Conservation (phyloP, 2,797 vertebrate species). For the Thaleichthys pacificus region DNA sequence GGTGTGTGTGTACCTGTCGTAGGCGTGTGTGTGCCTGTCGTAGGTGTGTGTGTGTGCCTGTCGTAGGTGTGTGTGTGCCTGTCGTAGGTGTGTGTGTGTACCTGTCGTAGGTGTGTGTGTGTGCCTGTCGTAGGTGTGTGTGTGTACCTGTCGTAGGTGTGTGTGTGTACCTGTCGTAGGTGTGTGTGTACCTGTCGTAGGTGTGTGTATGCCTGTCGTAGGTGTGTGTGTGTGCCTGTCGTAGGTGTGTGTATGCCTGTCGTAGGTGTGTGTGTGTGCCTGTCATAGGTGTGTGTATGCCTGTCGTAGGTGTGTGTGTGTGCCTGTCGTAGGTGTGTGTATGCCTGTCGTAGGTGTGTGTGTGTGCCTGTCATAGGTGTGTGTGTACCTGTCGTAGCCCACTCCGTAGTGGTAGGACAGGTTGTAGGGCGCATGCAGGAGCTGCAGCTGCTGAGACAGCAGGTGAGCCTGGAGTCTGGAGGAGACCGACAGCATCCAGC, state of each 20-base stretch:
- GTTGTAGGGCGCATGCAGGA: constrained; percentile 68
- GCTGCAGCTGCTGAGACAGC: constrained; percentile 72
- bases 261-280: constrained; percentile 48
- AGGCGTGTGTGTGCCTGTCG: constrained; percentile 59
- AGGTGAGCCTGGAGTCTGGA: constrained; percentile 74
- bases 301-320: too few species aligned
- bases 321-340: background rate
- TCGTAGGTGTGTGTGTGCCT: constrained; percentile 59
- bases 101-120: background rate
- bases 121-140: constrained; percentile 72
- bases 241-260: constrained; percentile 71
- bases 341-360: constrained; percentile 72
- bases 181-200: background rate
- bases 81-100: background rate
- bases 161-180: constrained; percentile 65
- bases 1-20: constrained; percentile 70
- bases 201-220: background rate
- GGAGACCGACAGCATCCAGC: constrained; percentile 80
- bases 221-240: constrained; percentile 64
- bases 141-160: constrained; percentile 64
- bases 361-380: background rate
- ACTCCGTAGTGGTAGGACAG: constrained; percentile 74
- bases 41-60: constrained; percentile 56
- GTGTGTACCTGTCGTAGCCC: constrained; percentile 75
- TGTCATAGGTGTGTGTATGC: constrained; percentile 26